A percentile compares a stretch with the other conserved stretches of the same genome.
Evolutionary conservation across 2,888 invertebrate genomes (phyloP).

Genomic region (Agrotis clavis): DNA sequence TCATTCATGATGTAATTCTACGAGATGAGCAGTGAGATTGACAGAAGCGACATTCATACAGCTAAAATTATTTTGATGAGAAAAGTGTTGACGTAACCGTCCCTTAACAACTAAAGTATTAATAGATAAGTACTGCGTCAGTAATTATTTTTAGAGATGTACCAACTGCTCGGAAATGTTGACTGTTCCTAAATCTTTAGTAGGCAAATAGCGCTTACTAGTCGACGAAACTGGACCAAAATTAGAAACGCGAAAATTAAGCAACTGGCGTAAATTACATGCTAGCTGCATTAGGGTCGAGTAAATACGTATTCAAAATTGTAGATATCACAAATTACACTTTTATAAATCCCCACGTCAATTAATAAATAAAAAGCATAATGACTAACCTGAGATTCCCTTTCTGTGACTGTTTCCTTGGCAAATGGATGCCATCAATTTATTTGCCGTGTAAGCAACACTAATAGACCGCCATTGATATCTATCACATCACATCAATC

Average conservation of each 20-base stretch:
- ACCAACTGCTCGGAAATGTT: too few relatives aligned
- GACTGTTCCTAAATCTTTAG: too few relatives aligned
- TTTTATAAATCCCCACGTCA: too few relatives aligned
- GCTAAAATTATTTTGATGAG: slow-evolving; percentile 21
- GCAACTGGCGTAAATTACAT: too few relatives aligned
- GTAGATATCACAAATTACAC: too few relatives aligned
- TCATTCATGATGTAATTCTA: slow-evolving; percentile 52
- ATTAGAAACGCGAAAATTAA: too few relatives aligned
- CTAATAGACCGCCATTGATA: slow-evolving; percentile 8
- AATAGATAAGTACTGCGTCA: not conserved
- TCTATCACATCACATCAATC: slow-evolving; percentile 36
- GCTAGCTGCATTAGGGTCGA: too few relatives aligned
- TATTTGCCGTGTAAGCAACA: not conserved
- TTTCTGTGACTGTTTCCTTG: not conserved
- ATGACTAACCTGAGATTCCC: not conserved
- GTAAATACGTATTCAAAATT: too few relatives aligned
- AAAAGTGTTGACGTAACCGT: slow-evolving; percentile 8
- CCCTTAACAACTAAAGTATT: slow-evolving; percentile 15
- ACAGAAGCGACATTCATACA: not conserved
- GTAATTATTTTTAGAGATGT: too few relatives aligned
- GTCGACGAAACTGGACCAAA: too few relatives aligned
- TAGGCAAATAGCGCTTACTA: too few relatives aligned
- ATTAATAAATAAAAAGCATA: too few relatives aligned
- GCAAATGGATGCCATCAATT: not conserved
- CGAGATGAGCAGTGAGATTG: slow-evolving; percentile 3